Percentiles rank a stretch among this genome's conserved stretches.
Conservation (phyloP, 1,140 invertebrate genomes). For the Helicoverpa armigera region DNA sequence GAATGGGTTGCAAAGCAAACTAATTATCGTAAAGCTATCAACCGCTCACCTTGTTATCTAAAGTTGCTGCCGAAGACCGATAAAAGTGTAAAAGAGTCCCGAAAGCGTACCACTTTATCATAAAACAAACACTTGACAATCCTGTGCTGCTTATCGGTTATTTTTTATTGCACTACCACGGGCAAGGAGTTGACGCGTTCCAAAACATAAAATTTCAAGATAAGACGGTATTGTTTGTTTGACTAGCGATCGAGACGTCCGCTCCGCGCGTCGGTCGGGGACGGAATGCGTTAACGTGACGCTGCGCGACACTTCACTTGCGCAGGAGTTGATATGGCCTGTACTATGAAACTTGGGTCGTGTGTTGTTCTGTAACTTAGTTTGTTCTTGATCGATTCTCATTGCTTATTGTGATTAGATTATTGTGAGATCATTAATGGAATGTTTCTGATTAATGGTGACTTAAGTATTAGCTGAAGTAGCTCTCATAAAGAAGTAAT, state of each 20-base stretch:
- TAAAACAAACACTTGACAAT: slow-evolving; percentile 70
- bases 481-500: neutral
- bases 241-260: slow-evolving; percentile 53
- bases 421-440: neutral
- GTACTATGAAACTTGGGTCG: slow-evolving; percentile 50
- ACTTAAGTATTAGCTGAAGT: neutral
- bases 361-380: slow-evolving; percentile 20
- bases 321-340: slow-evolving; percentile 63
- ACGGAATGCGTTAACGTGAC: slow-evolving; percentile 68
- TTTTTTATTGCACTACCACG: slow-evolving; percentile 61
- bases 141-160: slow-evolving; percentile 58
- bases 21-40: slow-evolving; percentile 82
- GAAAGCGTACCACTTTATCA: slow-evolving; percentile 64
- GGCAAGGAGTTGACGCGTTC: slow-evolving; percentile 50
- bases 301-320: slow-evolving; percentile 54
- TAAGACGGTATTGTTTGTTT: slow-evolving; percentile 53
- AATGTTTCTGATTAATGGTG: neutral
- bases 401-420: neutral
- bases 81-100: slow-evolving; percentile 64
- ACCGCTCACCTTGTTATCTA: slow-evolving; percentile 80
- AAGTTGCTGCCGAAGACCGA: slow-evolving; percentile 68
- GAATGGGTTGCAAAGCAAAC: slow-evolving; percentile 55
- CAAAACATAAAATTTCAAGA: slow-evolving; percentile 61
- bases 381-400: slow-evolving; percentile 9
- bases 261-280: slow-evolving; percentile 52